Percentiles rank a stretch among this genome's conserved stretches.
Evolutionary conservation across 2,113 vertebrate genomes (phyloP).

Genomic region (Cricetomys ansorgei): DNA sequence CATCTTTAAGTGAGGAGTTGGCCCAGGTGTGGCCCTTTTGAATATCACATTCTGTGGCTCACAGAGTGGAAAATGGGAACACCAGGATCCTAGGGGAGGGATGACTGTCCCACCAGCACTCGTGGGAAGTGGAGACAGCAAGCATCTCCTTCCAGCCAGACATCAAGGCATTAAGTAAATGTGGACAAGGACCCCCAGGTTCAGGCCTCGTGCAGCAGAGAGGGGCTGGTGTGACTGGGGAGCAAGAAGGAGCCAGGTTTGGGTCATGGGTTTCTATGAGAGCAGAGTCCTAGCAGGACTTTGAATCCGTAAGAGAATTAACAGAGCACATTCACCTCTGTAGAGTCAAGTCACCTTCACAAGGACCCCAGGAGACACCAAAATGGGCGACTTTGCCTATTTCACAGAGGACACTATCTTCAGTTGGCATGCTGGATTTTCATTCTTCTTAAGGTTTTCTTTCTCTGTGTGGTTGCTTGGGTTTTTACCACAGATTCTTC

Average conservation of each 20-base stretch:
- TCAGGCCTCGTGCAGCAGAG: too few relatives aligned
- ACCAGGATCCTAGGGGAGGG: fast-evolving
- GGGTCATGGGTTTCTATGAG: fast-evolving
- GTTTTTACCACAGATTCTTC: neutral
- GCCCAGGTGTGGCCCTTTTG: neutral
- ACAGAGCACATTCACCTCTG: too few relatives aligned
- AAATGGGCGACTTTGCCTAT: too few relatives aligned
- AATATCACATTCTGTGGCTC: neutral
- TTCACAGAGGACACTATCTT: neutral
- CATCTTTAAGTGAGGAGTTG: neutral
- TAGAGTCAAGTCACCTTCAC: too few relatives aligned
- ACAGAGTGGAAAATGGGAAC: neutral
- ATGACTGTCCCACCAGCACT: neutral
- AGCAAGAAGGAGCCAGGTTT: neutral
- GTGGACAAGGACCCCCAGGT: neutral
- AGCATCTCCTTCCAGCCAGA: neutral
- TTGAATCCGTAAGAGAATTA: too few relatives aligned
- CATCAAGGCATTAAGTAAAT: fast-evolving
- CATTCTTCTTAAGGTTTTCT: neutral
- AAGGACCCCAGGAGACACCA: neutral
- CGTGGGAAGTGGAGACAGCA: neutral
- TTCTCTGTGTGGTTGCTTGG: neutral
- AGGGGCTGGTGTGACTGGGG: fast-evolving
- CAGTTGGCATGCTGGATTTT: neutral
- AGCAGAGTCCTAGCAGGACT: neutral